Percentiles rank a stretch among this genome's conserved stretches.
Evolutionary conservation across 2,797 vertebrate species (phyloP).

Genomic region (Poliocrania exsul): DNA sequence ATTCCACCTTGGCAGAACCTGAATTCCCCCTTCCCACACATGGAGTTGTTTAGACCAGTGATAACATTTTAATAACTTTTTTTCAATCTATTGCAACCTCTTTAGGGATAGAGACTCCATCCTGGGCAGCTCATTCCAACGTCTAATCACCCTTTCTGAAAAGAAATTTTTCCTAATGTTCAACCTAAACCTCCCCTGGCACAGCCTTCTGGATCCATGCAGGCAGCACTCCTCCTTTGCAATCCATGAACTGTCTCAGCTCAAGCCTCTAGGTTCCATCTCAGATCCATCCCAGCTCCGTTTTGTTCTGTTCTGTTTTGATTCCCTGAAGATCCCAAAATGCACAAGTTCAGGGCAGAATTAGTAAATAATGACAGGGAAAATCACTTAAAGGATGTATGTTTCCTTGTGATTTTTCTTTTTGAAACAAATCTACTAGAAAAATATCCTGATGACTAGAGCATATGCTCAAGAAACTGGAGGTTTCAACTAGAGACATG

Average conservation of each 20-base stretch:
- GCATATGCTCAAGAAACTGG: background rate
- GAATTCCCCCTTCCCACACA: background rate
- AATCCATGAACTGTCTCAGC: background rate
- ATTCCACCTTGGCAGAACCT: background rate
- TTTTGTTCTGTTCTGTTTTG: background rate
- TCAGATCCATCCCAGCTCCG: background rate
- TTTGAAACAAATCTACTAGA: background rate
- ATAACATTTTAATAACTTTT: background rate
- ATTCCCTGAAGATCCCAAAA: fast-evolving
- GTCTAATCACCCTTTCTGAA: background rate
- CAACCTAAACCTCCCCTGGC: background rate
- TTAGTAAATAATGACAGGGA: background rate
- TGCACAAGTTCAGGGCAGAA: background rate
- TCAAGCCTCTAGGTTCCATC: background rate
- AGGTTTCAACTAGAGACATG: background rate
- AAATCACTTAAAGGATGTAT: fast-evolving
- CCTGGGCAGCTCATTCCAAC: background rate
- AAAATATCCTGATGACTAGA: background rate
- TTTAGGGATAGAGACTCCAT: background rate
- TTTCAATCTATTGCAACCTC: background rate
- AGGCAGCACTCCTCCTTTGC: background rate
- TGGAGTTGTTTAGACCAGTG: background rate
- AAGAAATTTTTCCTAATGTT: background rate
- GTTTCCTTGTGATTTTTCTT: background rate
- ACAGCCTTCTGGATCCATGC: background rate